Percentiles rank a stretch among this genome's conserved stretches.
Evolutionary conservation across 2,888 invertebrate species (phyloP).

Genomic region (Thyatira batis): DNA sequence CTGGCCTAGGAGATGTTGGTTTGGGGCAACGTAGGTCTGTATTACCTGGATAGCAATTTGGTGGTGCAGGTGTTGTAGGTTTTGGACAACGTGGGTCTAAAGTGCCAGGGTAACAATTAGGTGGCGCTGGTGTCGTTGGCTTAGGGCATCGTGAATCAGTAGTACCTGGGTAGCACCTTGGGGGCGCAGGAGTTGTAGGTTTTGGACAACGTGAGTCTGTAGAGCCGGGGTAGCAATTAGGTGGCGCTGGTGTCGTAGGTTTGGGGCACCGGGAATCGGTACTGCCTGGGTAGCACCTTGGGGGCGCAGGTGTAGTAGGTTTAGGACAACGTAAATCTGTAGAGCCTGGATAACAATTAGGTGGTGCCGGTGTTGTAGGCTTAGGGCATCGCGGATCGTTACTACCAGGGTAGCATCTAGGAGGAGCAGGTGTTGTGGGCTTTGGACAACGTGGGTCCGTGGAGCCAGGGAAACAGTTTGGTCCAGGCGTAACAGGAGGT

Average conservation of each 20-base stretch:
- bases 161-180: slow-evolving; percentile 44
- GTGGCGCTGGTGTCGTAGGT: slow-evolving; percentile 41
- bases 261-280: slow-evolving; percentile 52
- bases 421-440: slow-evolving; percentile 39
- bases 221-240: slow-evolving; percentile 33
- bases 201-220: slow-evolving; percentile 49
- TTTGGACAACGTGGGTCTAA: slow-evolving; percentile 41
- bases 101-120: slow-evolving; percentile 32
- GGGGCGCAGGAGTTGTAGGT: slow-evolving; percentile 33
- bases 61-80: slow-evolving; percentile 36
- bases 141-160: slow-evolving; percentile 50
- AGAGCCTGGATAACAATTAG: slow-evolving; percentile 28
- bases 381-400: slow-evolving; percentile 48
- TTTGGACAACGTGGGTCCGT: slow-evolving; percentile 49
- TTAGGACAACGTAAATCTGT: slow-evolving; percentile 47
- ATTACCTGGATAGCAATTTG: slow-evolving; percentile 33
- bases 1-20: slow-evolving; percentile 24
- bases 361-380: slow-evolving; percentile 35
- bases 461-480: slow-evolving; percentile 39
- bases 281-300: slow-evolving; percentile 43
- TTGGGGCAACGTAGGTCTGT: slow-evolving; percentile 31
- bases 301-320: slow-evolving; percentile 33
- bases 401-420: slow-evolving; percentile 55
- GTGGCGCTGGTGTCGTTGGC: slow-evolving; percentile 36
- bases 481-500: slow-evolving; percentile 30